phyloP scores from a whole-genome alignment of 2,113 vertebrate genomes.

The Mungos mungo region DNA sequence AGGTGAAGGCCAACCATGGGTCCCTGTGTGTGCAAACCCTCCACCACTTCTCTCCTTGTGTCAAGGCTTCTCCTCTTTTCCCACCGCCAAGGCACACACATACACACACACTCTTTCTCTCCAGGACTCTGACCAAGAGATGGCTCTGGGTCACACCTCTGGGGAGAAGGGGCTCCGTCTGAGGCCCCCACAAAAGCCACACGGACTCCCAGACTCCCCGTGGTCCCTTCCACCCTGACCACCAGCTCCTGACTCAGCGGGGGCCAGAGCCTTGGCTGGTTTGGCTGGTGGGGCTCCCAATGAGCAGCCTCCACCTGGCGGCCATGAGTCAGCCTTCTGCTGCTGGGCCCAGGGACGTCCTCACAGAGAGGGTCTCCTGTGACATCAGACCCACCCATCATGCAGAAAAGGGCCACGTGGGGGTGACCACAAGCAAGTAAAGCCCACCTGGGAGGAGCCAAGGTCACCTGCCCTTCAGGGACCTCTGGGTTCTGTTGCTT shows the following conservation, averaged over 20 bases:
- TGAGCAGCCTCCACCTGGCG: neutral
- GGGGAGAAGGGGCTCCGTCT: neutral
- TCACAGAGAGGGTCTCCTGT: neutral
- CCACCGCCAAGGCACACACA: fast-evolving
- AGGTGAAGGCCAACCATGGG: fast-evolving
- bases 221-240: neutral
- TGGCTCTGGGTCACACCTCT: neutral
- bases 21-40: fast-evolving
- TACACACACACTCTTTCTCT: neutral
- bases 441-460: neutral
- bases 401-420: fast-evolving
- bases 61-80: no score
- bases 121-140: neutral
- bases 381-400: neutral
- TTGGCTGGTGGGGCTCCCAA: fast-evolving
- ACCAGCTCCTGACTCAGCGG: neutral
- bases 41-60: neutral
- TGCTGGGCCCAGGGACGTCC: neutral
- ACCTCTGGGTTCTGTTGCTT: neutral
- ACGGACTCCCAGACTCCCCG: neutral
- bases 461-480: neutral
- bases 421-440: neutral
- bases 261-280: neutral
- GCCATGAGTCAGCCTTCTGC: neutral
- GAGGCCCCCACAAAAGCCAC: neutral